A percentile compares a stretch with the other conserved stretches of the same genome.
Conservation (phyloP, 2,113 vertebrate species). For the Lophius piscatorius region DNA sequence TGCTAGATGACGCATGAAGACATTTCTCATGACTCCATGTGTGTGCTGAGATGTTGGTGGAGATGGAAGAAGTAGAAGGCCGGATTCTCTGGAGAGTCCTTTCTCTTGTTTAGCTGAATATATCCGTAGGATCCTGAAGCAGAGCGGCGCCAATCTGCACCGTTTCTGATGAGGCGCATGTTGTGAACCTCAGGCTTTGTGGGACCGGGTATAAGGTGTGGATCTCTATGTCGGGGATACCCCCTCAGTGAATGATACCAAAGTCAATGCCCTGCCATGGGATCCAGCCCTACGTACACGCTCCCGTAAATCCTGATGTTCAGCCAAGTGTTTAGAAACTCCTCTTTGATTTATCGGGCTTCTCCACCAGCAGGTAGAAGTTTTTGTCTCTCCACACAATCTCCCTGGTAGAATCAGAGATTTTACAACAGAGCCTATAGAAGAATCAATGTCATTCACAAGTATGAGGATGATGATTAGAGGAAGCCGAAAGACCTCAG, state of each 20-base stretch:
- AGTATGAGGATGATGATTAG: too few relatives aligned
- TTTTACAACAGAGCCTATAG: too few relatives aligned
- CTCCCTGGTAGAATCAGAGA: not conserved
- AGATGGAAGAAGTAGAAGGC: constrained; percentile 15
- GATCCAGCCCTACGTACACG: constrained; percentile 37
- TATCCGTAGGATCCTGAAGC: constrained; percentile 11
- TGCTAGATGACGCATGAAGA: constrained; percentile 75
- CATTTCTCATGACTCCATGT: constrained; percentile 34
- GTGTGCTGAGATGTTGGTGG: constrained; percentile 42
- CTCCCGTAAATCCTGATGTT: constrained; percentile 38
- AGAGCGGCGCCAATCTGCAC: not conserved
- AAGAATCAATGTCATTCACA: not conserved
- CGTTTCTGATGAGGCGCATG: constrained; percentile 2
- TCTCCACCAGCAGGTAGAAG: too few relatives aligned
- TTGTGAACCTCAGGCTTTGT: constrained; percentile 32
- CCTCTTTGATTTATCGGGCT: not conserved
- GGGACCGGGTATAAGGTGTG: constrained; percentile 37
- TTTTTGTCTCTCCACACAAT: constrained; percentile 12
- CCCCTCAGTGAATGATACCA: constrained; percentile 81
- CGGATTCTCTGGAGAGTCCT: constrained; percentile 8
- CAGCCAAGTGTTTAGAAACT: constrained; percentile 29
- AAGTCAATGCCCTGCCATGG: constrained; percentile 72
- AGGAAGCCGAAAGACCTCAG: too few relatives aligned
- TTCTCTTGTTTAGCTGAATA: constrained; percentile 12
- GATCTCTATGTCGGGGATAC: constrained; percentile 64